A percentile compares a stretch with the other conserved stretches of the same genome.
Conservation (phyloP, 2,888 invertebrate species). For the Ceramica pisi region DNA sequence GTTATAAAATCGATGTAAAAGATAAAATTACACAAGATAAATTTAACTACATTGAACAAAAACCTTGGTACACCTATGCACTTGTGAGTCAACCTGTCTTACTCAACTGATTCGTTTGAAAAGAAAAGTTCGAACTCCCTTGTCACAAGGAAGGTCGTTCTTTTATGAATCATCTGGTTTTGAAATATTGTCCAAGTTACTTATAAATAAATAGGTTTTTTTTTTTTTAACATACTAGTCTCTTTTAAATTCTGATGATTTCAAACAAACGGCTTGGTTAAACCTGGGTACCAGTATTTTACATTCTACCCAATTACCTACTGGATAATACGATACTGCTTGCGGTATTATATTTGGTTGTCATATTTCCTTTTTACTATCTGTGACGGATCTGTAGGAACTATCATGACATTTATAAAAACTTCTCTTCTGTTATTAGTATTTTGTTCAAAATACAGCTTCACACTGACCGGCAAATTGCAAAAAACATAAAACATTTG, state of each 20-base stretch:
- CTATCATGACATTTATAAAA: too few relatives aligned
- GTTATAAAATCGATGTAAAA: too few relatives aligned
- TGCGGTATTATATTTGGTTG: too few relatives aligned
- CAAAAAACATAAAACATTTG: too few relatives aligned
- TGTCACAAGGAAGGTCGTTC: slow-evolving; percentile 48
- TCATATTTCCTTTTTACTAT: not conserved
- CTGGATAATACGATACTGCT: too few relatives aligned
- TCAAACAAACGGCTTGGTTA: not conserved
- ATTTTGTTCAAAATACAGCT: too few relatives aligned
- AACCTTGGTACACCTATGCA: slow-evolving; percentile 46
- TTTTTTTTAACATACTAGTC: not conserved
- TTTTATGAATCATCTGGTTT: slow-evolving; percentile 52
- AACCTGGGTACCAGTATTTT: too few relatives aligned
- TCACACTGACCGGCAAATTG: too few relatives aligned
- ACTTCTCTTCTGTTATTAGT: too few relatives aligned
- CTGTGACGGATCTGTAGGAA: not conserved
- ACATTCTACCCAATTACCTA: too few relatives aligned
- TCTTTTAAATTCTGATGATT: too few relatives aligned
- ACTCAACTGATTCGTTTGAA: slow-evolving; percentile 52
- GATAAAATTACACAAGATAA: not conserved
- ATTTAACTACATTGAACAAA: slow-evolving; percentile 10
- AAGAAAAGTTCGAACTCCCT: slow-evolving; percentile 55
- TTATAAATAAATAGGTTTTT: slow-evolving; percentile 24
- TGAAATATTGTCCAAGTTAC: slow-evolving; percentile 14
- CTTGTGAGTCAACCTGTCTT: slow-evolving; percentile 57